Conservation (phyloP, 2,797 vertebrate genomes). For the Dromococcyx pavoninus region DNA sequence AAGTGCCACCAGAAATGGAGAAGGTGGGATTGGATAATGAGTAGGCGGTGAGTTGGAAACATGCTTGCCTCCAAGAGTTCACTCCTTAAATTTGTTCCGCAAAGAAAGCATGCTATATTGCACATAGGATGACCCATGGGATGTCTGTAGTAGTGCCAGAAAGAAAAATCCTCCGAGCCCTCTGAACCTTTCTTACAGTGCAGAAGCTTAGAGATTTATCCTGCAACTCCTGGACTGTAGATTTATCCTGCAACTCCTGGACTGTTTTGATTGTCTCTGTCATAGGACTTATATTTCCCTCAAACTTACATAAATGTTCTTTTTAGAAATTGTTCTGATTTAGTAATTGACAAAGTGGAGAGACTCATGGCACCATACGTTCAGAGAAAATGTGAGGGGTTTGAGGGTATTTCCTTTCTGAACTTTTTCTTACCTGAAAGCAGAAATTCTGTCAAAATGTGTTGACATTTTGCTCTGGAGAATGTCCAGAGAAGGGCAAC, state of each 20-base stretch:
- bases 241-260: not conserved
- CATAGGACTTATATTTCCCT: not conserved
- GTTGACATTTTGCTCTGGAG: too few species aligned
- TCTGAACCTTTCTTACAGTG: not conserved
- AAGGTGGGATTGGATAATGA: not conserved
- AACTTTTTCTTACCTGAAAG: not conserved
- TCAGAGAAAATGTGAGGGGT: not conserved
- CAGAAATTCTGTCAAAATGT: not conserved
- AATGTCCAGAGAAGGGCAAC: too few species aligned
- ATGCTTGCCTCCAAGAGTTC: not conserved
- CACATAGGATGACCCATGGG: not conserved
- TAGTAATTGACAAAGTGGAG: not conserved
- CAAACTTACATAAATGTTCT: not conserved
- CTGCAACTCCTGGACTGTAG: not conserved
- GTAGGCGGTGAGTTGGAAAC: not conserved
- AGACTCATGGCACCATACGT: rapidly evolving
- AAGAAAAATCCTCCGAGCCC: not conserved
- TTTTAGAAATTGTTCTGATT: not conserved
- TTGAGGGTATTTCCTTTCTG: not conserved
- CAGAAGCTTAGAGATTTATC: not conserved
- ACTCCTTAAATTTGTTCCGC: not conserved
- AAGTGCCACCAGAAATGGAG: not conserved
- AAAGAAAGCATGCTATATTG: not conserved
- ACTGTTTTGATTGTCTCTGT: not conserved
- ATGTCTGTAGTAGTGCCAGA: not conserved